phyloP scores from a whole-genome alignment of 2,797 vertebrate species.

The Pseudochirops cupreus region DNA sequence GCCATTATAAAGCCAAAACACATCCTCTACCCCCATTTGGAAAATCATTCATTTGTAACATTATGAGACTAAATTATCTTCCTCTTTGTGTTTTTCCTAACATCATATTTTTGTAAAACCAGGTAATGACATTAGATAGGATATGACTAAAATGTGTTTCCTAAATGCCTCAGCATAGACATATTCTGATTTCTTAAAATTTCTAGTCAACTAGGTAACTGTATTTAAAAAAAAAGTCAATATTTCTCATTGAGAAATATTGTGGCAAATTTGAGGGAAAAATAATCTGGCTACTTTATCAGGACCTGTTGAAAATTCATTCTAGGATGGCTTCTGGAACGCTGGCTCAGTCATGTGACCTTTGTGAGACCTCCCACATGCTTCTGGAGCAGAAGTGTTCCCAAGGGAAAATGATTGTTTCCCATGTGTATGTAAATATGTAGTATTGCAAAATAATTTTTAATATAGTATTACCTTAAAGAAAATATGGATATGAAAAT shows the following conservation, averaged over 20 bases:
- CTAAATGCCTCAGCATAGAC: background rate
- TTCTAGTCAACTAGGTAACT: background rate
- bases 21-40: background rate
- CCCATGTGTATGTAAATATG: background rate
- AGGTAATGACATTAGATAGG: background rate
- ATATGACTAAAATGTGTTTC: background rate
- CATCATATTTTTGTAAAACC: background rate
- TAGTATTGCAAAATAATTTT: background rate
- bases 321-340: background rate
- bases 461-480: background rate
- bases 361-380: background rate
- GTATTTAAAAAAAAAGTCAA: background rate
- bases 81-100: background rate
- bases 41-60: background rate
- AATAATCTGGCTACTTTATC: background rate
- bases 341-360: background rate
- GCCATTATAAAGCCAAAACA: background rate
- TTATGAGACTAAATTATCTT: background rate
- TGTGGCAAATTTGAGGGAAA: background rate
- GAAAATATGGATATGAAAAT: background rate
- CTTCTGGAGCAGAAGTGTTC: background rate
- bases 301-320: background rate
- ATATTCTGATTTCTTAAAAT: background rate
- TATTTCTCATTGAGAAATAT: background rate
- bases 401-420: background rate